Conservation (phyloP, 2,113 vertebrate species). For the Tachycineta bicolor region DNA sequence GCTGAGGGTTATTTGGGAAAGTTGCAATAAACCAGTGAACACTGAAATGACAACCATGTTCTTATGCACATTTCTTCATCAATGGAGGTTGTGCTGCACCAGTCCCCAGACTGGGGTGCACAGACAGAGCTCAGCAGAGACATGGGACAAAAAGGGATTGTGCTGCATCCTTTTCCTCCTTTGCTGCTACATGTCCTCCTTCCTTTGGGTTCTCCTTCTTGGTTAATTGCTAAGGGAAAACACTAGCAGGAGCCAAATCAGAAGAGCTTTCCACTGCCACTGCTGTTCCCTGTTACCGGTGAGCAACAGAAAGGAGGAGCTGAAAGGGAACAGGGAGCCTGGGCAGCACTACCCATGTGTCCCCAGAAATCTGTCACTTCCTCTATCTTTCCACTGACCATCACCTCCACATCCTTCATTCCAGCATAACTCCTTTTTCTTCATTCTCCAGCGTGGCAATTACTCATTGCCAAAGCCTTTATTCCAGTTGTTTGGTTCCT, state of each 20-base stretch:
- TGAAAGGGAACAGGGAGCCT: neutral
- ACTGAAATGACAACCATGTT: neutral
- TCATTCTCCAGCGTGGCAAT: neutral
- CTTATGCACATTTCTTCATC: neutral
- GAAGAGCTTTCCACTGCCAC: neutral
- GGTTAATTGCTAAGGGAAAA: neutral
- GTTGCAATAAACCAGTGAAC: neutral
- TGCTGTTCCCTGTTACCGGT: neutral
- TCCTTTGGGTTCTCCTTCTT: neutral
- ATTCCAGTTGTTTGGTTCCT: neutral
- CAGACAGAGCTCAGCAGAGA: neutral
- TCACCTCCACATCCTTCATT: neutral
- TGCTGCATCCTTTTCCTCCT: accelerated
- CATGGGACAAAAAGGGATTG: accelerated
- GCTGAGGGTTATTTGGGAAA: neutral
- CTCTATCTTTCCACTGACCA: neutral
- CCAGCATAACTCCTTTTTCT: neutral
- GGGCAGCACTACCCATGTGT: accelerated
- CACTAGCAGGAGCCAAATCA: neutral
- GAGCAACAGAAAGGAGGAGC: neutral
- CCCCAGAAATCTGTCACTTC: neutral
- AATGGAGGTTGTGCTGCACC: neutral
- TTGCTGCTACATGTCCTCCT: accelerated
- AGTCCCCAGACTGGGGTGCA: neutral
- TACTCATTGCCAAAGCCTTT: neutral